Base-by-base conservation (phyloP, 1,140 invertebrate genomes). In the Cotesia vestalis region DNA sequence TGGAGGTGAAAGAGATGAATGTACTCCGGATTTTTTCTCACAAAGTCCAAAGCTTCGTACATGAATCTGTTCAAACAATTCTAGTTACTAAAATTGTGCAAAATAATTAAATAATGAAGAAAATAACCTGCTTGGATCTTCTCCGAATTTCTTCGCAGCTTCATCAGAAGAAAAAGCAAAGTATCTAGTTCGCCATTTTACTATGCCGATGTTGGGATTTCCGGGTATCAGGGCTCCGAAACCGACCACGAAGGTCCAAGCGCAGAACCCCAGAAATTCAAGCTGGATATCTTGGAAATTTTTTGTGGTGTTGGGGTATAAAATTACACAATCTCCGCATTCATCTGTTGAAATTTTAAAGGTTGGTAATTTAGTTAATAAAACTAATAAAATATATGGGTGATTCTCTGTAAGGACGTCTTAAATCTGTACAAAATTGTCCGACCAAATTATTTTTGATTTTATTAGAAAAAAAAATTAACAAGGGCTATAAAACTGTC, bases 181-280 rank as follows among this genome's bases (percentile, higher is more conserved):
- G 66, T 89, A 86, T 61, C 86, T 86, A 4, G 86, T 86, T 46
- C 87, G 81, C 79, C 84, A 88, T 73, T 88, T 86, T 12, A 88
- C 88, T 0, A 91, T 77, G 9, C 91, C 92, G 17, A 92, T 87
- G 69, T 89, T 90, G 52, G 90, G 88, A 82, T 92, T 92, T 36
- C 89, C 89, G 0, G 91, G 91, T 51, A 92, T 88, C 9, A 93
- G 78, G 2, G 88, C 88, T 3, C 92, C 92, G 27, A 87, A 81
- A 3, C 88, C 88, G 35, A 87, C 76, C 2, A 90, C 88, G 27
- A 92, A 79, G 66, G 85, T 88, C 85, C 88, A 89, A 0, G 89
- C 85, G 78, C 91, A 92, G 79, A 93, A 93, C 62, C 92, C 91
- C 74, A 91, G 79, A 80, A 89, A 91, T 91, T 89, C 83, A 4